Evolutionary conservation across 2,888 invertebrate species (phyloP).

Genomic region (Eurytoma adleriae): DNA sequence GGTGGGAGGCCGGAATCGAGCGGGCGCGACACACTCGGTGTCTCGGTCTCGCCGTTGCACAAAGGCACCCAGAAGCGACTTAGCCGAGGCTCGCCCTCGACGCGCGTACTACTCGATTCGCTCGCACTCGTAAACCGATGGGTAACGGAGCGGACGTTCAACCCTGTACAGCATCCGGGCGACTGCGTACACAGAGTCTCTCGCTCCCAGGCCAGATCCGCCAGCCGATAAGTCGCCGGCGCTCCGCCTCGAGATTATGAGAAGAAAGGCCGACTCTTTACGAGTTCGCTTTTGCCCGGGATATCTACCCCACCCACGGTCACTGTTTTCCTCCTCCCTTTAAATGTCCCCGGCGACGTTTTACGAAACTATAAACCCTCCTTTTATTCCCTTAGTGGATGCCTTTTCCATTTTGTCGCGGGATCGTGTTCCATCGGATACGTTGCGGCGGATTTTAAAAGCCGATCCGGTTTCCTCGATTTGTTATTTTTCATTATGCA

Average conservation of each 20-base stretch:
- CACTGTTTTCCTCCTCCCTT: slow-evolving; percentile 3
- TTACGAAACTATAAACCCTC: slow-evolving; percentile 45
- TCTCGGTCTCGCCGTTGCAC: too few species aligned
- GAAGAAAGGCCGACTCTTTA: slow-evolving; percentile 42
- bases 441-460: neutral
- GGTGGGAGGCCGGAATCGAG: slow-evolving; percentile 9
- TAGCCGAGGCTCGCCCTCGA: neutral
- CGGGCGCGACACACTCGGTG: neutral
- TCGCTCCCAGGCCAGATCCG: slow-evolving; percentile 10
- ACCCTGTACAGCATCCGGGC: neutral
- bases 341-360: slow-evolving; percentile 36
- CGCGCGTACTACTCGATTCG: neutral
- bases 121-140: slow-evolving; percentile 30
- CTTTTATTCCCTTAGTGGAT: slow-evolving; percentile 24
- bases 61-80: neutral
- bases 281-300: slow-evolving; percentile 43
- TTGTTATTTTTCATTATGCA: slow-evolving; percentile 1
- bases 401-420: slow-evolving; percentile 14
- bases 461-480: neutral
- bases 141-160: slow-evolving; percentile 30
- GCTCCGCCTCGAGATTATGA: slow-evolving; percentile 29
- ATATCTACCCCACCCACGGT: slow-evolving; percentile 3
- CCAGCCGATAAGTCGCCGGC: slow-evolving; percentile 35
- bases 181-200: neutral
- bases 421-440: slow-evolving; percentile 21